Evolutionary conservation across 37 sponge, comb jelly and placozoan genomes (phyloP), one percentile per base, ranked within the genome.

Genomic region (Ianthella basta): DNA sequence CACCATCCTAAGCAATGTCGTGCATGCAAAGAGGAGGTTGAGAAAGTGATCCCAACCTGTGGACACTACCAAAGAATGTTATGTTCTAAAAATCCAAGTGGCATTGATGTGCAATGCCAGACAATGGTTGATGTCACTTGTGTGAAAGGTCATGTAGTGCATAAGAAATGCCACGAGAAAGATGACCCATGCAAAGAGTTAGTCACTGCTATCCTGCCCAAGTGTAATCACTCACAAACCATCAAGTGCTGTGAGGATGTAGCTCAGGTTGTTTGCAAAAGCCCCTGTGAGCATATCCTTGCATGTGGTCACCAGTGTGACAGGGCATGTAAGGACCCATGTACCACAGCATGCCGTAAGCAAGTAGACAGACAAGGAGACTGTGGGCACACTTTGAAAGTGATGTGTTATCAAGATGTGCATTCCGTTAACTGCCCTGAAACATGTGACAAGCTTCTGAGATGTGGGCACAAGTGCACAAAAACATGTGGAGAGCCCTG

Each of bases 401-500:
- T 38, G 18, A 37, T 19, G 16, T 84, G 84, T 55, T n/a, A 69
- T 24, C 20, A 72, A 60, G 25, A 21, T 33, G 36, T 38, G 24
- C 12, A 13, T 14, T 20, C 38, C 0, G 24, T 14, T 32, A 14
- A 4, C 4, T 60, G 66, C 25, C 27, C 24, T 21, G 21, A 63
- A 3, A 16, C 61, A 0, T 92, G 92, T 72, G 57, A 61, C 59
- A 85, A 66, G 80, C 60, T 25, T 29, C 55, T 80, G 0, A 44
- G 73, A 41, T 92, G 86, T 79, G 73, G 81, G 0, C 89, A 92
- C 59, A 59, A 32, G 21, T 94, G 94, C 56, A 79, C 72, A 20
- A 80, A 23, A 1, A 82, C 41, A 41, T 94, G 94, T 83, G 80
- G 91, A 6, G 57, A 79, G 37, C 64, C 75, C 15, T 94, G 94